phyloP scores from a whole-genome alignment of 2,797 vertebrate genomes.

The Sebastes alutus region DNA sequence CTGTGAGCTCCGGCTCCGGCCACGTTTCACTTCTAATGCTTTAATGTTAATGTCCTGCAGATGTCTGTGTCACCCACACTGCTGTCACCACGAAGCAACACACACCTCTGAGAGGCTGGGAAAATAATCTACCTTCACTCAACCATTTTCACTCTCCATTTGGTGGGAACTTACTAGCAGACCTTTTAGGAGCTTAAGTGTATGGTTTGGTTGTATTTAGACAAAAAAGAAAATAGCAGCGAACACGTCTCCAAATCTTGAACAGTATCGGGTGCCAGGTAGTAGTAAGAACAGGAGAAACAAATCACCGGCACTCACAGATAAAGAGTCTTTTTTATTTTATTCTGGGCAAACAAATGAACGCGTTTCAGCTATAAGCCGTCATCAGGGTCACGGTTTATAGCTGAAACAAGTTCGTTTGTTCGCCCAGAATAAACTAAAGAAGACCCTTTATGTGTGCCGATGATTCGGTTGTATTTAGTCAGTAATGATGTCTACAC shows the following conservation, averaged over 20 bases:
- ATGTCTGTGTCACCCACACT: not conserved
- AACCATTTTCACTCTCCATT: constrained; percentile 2
- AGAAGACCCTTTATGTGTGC: too few relatives aligned
- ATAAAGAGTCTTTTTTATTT: too few relatives aligned
- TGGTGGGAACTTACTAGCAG: not conserved
- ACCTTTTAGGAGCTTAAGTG: not conserved
- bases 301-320: too few relatives aligned
- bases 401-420: too few relatives aligned
- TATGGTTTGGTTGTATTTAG: not conserved
- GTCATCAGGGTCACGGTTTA: too few relatives aligned
- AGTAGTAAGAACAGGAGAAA: too few relatives aligned
- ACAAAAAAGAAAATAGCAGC: too few relatives aligned
- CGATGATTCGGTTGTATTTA: not conserved
- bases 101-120: constrained; percentile 6
- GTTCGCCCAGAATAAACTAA: too few relatives aligned
- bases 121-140: not conserved
- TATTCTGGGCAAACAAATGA: too few relatives aligned
- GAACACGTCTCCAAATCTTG: too few relatives aligned
- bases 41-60: constrained; percentile 3
- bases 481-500: not conserved
- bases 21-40: not conserved
- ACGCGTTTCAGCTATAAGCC: too few relatives aligned
- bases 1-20: constrained; percentile 6
- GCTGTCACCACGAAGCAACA: not conserved
- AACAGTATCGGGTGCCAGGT: too few relatives aligned